Evolutionary conservation across 2,113 vertebrate species (phyloP).

Genomic region (Hassar affinis): DNA sequence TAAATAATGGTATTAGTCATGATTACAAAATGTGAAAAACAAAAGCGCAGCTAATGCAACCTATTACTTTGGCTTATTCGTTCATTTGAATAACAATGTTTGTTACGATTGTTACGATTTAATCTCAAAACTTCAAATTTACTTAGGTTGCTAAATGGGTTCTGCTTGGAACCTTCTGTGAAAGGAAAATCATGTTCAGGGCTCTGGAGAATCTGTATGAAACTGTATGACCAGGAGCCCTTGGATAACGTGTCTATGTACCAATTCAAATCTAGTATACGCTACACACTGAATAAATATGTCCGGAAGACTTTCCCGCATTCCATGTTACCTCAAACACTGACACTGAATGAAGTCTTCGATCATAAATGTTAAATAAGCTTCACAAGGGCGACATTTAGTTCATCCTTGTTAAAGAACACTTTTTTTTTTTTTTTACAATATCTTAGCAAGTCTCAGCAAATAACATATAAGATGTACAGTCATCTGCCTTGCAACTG

Average conservation of each 20-base stretch:
- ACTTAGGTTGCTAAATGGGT: background rate
- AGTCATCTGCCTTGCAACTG: background rate
- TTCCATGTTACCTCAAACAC: too few relatives aligned
- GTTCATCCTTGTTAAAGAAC: background rate
- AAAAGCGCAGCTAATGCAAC: background rate
- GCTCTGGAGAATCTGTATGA: background rate
- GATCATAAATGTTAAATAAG: background rate
- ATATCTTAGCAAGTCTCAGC: background rate
- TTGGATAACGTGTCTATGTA: background rate
- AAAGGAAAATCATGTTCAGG: background rate
- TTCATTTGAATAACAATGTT: too few relatives aligned
- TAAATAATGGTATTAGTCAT: background rate
- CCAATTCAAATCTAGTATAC: background rate
- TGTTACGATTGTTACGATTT: too few relatives aligned
- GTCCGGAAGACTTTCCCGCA: too few relatives aligned
- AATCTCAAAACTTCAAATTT: background rate
- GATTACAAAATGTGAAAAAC: background rate
- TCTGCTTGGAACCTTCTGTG: background rate
- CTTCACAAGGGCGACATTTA: background rate
- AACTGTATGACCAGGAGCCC: background rate
- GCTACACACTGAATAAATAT: too few relatives aligned
- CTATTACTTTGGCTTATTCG: background rate
- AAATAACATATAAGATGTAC: too few relatives aligned
- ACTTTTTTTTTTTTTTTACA: background rate
- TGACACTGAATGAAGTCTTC: background rate